These are phyloP conservation scores for Rhamnusium bicolor DNA, from an alignment of 2,888 invertebrate species.

Conservation along the genomic window DNA sequence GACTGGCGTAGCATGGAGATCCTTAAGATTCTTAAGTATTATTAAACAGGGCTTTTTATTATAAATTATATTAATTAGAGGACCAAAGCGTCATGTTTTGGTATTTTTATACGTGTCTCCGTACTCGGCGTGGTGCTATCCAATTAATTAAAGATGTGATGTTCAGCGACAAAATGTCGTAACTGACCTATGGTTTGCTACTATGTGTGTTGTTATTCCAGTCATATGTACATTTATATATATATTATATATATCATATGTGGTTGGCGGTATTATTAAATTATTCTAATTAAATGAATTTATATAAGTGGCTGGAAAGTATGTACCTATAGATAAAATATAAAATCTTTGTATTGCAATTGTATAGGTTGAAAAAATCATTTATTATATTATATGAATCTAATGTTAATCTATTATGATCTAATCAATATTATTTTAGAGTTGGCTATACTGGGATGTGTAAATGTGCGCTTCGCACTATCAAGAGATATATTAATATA, in stretches of 20 bases:
- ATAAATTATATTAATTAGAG: conserved; percentile 64
- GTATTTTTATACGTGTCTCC: conserved; percentile 70
- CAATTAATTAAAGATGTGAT: conserved; percentile 63
- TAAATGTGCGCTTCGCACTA: conserved; percentile 54
- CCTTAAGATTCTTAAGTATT: conserved; percentile 64
- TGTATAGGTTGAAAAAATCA: conserved; percentile 64
- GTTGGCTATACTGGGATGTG: conserved; percentile 56
- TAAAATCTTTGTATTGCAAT: conserved; percentile 52
- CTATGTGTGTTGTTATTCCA: conserved; percentile 68
- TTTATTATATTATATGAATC: conserved; percentile 64
- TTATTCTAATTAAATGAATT: conserved; percentile 63
- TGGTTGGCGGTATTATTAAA: conserved; percentile 69
- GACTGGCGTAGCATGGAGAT: conserved; percentile 22
- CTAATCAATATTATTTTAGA: conserved; percentile 69
- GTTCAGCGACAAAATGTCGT: conserved; percentile 41
- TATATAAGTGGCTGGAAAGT: conserved; percentile 67
- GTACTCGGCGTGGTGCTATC: conserved; percentile 70
- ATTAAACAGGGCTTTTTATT: conserved; percentile 69
- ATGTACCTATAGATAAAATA: conserved; percentile 56
- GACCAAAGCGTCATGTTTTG: conserved; percentile 69
- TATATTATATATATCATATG: conserved; percentile 55
- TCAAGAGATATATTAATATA: conserved; percentile 64
- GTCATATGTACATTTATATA: conserved; percentile 67
- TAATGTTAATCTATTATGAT: conserved; percentile 67
- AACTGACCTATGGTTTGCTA: conserved; percentile 34